A percentile compares a stretch with the other conserved stretches of the same genome.
phyloP scores from a whole-genome alignment of 23 tunicate species.

The Aplidium turbinatum region DNA sequence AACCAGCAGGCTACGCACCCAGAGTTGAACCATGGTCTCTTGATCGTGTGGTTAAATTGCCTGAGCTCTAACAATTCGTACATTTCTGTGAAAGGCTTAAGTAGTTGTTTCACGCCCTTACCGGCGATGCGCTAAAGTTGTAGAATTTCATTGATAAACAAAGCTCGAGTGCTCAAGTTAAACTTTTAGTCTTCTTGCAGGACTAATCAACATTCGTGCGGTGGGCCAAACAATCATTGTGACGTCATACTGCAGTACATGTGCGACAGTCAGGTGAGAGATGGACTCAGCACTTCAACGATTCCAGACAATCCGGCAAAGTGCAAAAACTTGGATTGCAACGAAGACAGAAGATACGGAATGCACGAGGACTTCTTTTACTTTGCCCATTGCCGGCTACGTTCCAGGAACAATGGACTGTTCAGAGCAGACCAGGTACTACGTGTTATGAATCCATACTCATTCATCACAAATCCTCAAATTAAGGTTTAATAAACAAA shows the following conservation, averaged over 20 bases:
- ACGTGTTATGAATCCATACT: not conserved
- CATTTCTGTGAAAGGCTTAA: too few species aligned
- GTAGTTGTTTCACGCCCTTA: too few species aligned
- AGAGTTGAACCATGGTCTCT: too few species aligned
- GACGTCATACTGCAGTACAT: slow-evolving; percentile 83
- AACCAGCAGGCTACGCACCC: too few species aligned
- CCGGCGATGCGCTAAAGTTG: too few species aligned
- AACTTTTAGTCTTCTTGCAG: slow-evolving; percentile 29
- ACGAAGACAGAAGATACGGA: slow-evolving; percentile 61
- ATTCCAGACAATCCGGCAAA: slow-evolving; percentile 56
- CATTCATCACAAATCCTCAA: not conserved
- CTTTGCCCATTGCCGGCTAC: slow-evolving; percentile 58
- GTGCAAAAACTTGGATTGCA: slow-evolving; percentile 62
- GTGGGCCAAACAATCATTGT: slow-evolving; percentile 76
- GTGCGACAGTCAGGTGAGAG: slow-evolving; percentile 76
- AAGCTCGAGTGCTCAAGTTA: too few species aligned
- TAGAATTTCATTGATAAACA: too few species aligned
- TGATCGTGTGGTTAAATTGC: too few species aligned
- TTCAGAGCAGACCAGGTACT: slow-evolving; percentile 62
- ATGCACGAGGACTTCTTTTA: slow-evolving; percentile 76
- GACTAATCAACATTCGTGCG: slow-evolving; percentile 98
- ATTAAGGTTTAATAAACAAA: not conserved
- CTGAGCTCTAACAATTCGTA: too few species aligned
- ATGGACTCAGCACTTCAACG: slow-evolving; percentile 67
- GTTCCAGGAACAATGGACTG: slow-evolving; percentile 73